Conservation (phyloP, 2,797 vertebrate genomes). For the Bradypodion pumilum region DNA sequence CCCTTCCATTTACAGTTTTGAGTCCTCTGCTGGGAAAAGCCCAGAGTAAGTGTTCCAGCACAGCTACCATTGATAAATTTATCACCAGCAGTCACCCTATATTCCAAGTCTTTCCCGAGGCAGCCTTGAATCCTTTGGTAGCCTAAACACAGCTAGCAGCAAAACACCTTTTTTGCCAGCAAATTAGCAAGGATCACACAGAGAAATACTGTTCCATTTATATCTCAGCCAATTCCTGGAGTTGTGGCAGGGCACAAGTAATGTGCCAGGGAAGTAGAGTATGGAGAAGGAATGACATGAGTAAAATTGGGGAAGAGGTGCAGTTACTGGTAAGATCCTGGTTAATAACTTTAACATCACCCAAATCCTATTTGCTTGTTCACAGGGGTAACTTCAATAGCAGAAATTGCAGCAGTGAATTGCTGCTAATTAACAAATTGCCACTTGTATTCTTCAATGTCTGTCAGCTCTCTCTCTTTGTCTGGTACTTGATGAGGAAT, state of each 20-base stretch:
- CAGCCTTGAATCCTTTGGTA: background rate
- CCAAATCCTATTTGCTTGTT: background rate
- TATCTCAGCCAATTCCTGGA: background rate
- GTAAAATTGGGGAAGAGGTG: background rate
- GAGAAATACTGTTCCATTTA: background rate
- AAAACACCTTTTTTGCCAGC: background rate
- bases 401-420: too few relatives aligned
- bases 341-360: background rate
- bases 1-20: background rate
- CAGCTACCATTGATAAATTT: too few relatives aligned
- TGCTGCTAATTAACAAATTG: too few relatives aligned
- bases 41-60: background rate
- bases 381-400: too few relatives aligned
- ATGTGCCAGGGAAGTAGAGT: background rate
- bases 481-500: too few relatives aligned
- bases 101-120: background rate
- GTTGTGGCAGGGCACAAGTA: background rate
- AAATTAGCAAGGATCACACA: background rate
- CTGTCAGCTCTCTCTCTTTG: too few relatives aligned
- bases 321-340: background rate
- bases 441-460: too few relatives aligned
- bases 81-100: too few relatives aligned
- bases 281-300: background rate
- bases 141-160: background rate
- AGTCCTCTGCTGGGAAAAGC: background rate